Conservation (phyloP, 2,797 vertebrate genomes). For the Acanthiza pusilla region DNA sequence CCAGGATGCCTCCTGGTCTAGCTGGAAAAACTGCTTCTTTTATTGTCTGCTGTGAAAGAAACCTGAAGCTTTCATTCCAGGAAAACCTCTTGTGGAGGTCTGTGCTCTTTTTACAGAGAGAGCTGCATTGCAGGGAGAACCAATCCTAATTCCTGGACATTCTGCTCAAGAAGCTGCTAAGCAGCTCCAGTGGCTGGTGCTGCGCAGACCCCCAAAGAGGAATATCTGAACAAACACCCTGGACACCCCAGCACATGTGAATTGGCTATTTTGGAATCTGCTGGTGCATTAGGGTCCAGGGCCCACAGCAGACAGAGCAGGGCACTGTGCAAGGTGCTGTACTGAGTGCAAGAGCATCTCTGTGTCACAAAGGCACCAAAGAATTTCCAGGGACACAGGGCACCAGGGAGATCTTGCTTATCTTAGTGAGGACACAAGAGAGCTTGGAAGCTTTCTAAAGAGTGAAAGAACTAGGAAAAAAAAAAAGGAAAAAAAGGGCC, state of each 20-base stretch:
- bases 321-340: not conserved
- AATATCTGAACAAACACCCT: not conserved
- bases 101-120: not conserved
- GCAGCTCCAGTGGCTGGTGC: not conserved
- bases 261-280: not conserved
- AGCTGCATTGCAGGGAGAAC: not conserved
- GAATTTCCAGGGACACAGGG: not conserved
- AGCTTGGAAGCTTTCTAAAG: not conserved
- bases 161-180: rapidly evolving
- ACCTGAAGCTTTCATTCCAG: not conserved
- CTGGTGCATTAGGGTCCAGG: not conserved
- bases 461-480: not conserved
- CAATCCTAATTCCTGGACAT: not conserved
- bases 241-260: rapidly evolving
- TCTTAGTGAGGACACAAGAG: not conserved
- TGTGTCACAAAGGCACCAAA: not conserved
- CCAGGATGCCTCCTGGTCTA: not conserved
- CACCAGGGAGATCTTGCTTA: not conserved
- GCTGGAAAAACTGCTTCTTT: not conserved
- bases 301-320: not conserved
- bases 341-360: not conserved
- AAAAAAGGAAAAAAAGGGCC: not conserved
- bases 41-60: not conserved
- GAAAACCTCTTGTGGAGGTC: not conserved
- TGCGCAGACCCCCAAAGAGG: not conserved